Evolutionary conservation across 2,888 invertebrate genomes (phyloP).

Genomic region (Malacosoma neustria): DNA sequence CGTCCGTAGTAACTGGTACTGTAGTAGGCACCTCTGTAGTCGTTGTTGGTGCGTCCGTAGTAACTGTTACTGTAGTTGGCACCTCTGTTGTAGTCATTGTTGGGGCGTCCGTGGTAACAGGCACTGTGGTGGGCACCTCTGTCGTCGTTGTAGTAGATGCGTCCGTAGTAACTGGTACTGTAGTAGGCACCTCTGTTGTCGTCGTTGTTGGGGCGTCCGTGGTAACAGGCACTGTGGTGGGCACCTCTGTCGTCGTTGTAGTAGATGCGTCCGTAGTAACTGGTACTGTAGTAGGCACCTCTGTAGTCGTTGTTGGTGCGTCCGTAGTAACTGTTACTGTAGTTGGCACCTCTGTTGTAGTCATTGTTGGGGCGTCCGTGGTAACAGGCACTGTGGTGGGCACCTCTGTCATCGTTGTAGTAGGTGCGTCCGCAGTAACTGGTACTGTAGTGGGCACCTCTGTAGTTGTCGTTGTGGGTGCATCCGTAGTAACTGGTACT

Average conservation of each 20-base stretch:
- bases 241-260: background rate
- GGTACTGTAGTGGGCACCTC: slow-evolving; percentile 5
- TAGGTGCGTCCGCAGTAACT: background rate
- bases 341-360: background rate
- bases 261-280: no score
- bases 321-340: background rate
- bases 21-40: background rate
- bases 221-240: background rate
- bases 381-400: background rate
- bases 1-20: background rate
- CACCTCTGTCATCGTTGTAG: background rate
- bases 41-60: background rate
- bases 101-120: background rate
- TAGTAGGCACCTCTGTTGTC: background rate
- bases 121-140: background rate
- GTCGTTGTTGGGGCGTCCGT: background rate
- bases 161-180: background rate
- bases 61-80: background rate
- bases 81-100: background rate
- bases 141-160: background rate
- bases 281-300: background rate
- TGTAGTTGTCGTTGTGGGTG: slow-evolving; percentile 4
- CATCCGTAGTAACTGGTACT: background rate
- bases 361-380: background rate
- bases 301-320: background rate